Evolutionary conservation across 2,888 invertebrate genomes (phyloP).

Genomic region (Cataglyphis albicans): DNA sequence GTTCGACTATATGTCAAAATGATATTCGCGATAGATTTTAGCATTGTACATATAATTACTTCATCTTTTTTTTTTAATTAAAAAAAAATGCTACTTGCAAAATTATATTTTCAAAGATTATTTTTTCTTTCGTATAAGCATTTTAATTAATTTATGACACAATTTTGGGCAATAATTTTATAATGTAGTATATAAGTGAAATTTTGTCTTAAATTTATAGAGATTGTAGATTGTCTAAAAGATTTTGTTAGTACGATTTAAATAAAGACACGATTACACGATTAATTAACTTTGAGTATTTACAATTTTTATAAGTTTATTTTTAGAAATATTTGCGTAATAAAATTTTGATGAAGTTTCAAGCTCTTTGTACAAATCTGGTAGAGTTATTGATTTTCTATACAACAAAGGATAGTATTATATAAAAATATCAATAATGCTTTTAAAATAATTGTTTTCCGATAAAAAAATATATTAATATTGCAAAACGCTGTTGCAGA

Average conservation of each 20-base stretch:
- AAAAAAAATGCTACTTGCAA: neutral
- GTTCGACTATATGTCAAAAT: neutral
- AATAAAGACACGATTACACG: neutral
- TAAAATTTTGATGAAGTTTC: neutral
- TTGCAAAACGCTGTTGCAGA: neutral
- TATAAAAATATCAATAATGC: conserved; percentile 18
- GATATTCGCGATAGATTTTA: conserved; percentile 21
- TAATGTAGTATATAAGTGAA: neutral
- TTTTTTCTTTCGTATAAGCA: neutral
- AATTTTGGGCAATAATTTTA: neutral
- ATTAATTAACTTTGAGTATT: conserved; percentile 3
- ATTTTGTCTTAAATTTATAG: neutral
- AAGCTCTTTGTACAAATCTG: neutral
- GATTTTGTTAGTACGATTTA: neutral
- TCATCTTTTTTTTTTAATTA: neutral
- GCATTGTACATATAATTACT: neutral
- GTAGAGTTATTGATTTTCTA: conserved; percentile 18
- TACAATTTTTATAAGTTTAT: neutral
- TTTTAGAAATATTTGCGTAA: neutral
- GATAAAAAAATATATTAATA: neutral
- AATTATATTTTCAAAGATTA: neutral
- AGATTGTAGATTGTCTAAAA: neutral
- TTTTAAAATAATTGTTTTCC: conserved; percentile 34
- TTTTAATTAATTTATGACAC: neutral
- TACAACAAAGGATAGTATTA: neutral